phyloP scores from a whole-genome alignment of 2,113 vertebrate genomes.

The Pollimyrus isidori region DNA sequence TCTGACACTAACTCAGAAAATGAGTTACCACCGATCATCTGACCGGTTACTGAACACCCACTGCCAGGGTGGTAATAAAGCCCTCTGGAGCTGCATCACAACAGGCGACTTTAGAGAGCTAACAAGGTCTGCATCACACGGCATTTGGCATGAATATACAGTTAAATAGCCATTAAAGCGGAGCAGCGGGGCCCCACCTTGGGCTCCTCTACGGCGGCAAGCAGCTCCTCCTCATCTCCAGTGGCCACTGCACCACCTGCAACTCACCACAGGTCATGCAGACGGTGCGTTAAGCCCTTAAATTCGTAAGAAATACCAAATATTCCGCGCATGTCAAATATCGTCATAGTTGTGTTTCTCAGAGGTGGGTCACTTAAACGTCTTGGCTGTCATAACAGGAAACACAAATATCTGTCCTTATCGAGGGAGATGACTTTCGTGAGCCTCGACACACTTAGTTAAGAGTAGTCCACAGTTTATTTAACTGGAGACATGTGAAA shows the following conservation, averaged over 20 bases:
- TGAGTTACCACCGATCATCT: neutral
- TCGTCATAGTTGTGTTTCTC: neutral
- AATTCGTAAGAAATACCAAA: neutral
- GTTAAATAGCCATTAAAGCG: neutral
- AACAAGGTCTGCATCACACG: neutral
- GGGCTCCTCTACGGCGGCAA: neutral
- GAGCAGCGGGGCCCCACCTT: conserved; percentile 26
- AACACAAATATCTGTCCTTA: neutral
- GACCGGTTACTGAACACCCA: neutral
- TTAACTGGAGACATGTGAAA: neutral
- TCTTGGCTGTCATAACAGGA: neutral
- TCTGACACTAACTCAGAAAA: neutral
- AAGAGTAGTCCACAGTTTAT: neutral
- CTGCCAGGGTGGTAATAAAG: neutral
- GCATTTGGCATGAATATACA: neutral
- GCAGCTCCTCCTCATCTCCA: conserved; percentile 13
- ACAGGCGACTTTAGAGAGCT: neutral
- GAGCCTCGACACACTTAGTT: neutral
- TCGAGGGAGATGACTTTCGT: neutral
- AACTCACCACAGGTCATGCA: neutral
- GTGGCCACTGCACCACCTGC: conserved; percentile 36
- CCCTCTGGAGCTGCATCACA: neutral
- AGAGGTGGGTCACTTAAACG: neutral
- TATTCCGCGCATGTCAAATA: neutral
- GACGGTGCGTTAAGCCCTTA: neutral